These are phyloP conservation scores for Puntigrus tetrazona DNA, from an alignment of 2,113 vertebrate species.

Conservation along the genomic window DNA sequence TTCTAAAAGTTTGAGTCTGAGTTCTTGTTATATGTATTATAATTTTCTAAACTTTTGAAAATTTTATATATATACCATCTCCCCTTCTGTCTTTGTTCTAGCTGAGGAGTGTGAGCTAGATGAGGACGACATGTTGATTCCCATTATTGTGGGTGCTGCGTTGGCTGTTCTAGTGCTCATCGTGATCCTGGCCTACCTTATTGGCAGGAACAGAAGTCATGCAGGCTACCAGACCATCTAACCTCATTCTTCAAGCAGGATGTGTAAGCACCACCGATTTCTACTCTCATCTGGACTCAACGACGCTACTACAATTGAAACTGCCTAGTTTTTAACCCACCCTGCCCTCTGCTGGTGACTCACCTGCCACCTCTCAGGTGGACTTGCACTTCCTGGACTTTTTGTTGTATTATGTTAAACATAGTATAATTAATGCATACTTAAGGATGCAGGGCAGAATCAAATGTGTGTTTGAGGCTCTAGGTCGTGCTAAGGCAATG, in stretches of 20 bases:
- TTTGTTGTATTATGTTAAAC: slow-evolving; percentile 33
- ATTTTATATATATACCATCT: no score
- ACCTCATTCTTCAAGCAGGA: slow-evolving; percentile 66
- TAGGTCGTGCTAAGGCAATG: slow-evolving; percentile 14
- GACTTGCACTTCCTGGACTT: slow-evolving; percentile 47
- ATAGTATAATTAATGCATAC: slow-evolving; percentile 34
- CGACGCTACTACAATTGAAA: slow-evolving; percentile 41
- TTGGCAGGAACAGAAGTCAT: slow-evolving; percentile 94
- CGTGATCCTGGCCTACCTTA: slow-evolving; percentile 93
- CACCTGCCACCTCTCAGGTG: slow-evolving; percentile 38
- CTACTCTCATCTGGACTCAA: slow-evolving; percentile 21
- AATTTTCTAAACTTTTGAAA: no score
- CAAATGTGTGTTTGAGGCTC: not conserved
- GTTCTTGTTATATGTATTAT: no score
- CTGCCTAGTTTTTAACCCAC: slow-evolving; percentile 6
- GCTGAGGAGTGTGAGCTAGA: slow-evolving; percentile 91
- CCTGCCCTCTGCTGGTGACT: slow-evolving; percentile 28
- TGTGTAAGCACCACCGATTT: slow-evolving; percentile 64
- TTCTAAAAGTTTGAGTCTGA: no score
- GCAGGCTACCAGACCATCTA: slow-evolving; percentile 98
- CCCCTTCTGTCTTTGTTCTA: slow-evolving; percentile 54
- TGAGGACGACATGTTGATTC: slow-evolving; percentile 92
- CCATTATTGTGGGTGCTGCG: slow-evolving; percentile 93
- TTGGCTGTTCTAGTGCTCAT: slow-evolving; percentile 92
- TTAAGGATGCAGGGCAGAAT: not conserved